These are phyloP conservation scores for Melanostigma gelatinosum DNA, from an alignment of 2,113 vertebrate genomes.

Conservation along the genomic window DNA sequence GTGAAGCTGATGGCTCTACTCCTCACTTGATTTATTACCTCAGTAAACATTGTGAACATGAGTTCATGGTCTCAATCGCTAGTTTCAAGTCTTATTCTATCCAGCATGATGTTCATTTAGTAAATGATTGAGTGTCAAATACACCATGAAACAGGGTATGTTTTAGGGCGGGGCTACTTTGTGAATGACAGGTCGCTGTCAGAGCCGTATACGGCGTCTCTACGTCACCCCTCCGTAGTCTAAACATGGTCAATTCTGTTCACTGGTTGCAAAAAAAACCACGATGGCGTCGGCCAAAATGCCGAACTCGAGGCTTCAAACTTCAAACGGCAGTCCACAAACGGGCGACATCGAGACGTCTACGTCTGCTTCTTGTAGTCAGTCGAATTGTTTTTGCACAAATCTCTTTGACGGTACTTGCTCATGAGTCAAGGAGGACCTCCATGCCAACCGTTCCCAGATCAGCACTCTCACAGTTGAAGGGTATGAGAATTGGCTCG, in stretches of 20 bases:
- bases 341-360: too few species aligned
- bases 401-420: not conserved
- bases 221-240: not conserved
- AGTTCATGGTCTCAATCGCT: not conserved
- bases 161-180: not conserved
- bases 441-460: slow-evolving; percentile 24
- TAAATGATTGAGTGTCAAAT: not conserved
- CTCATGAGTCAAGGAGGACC: slow-evolving; percentile 19
- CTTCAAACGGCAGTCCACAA: too few species aligned
- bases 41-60: not conserved
- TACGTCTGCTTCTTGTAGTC: too few species aligned
- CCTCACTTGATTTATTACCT: not conserved
- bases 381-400: not conserved
- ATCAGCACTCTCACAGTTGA: slow-evolving; percentile 47
- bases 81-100: too few species aligned
- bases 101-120: not conserved
- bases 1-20: not conserved
- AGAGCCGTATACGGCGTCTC: too few species aligned
- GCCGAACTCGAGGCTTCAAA: too few species aligned
- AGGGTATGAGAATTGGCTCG: slow-evolving; percentile 44
- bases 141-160: not conserved
- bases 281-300: too few species aligned
- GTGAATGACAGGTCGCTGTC: not conserved
- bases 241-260: not conserved
- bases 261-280: too few species aligned